Evolutionary conservation across 2,888 invertebrate genomes (phyloP).

Genomic region (Lepidocyrtinus sp.): DNA sequence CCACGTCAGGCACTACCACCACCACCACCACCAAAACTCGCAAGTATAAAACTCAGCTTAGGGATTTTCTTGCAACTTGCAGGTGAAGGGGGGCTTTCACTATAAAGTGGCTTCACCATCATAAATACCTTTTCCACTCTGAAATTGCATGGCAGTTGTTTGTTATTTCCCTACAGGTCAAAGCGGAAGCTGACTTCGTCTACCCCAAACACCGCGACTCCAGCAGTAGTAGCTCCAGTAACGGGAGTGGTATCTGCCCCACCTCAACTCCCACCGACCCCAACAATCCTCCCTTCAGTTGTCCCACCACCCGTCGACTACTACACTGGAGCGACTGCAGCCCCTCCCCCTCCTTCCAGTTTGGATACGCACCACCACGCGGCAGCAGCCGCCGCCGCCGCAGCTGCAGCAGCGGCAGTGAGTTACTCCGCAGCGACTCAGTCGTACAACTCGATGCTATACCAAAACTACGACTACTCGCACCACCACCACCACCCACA

Average conservation of each 20-base stretch:
- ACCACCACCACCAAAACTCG: constrained; percentile 77
- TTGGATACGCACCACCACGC: constrained; percentile 33
- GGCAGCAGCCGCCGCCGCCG: constrained; percentile 69
- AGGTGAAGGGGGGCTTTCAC: constrained; percentile 46
- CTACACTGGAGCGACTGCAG: constrained; percentile 71
- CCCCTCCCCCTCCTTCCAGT: constrained; percentile 30
- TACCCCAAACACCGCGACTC: constrained; percentile 49
- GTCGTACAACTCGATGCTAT: constrained; percentile 76
- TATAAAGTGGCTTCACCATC: constrained; percentile 73
- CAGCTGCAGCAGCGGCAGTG: constrained; percentile 80
- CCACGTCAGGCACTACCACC: constrained; percentile 69
- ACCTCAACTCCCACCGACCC: no score
- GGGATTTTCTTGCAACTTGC: constrained; percentile 94
- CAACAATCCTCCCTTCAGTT: constrained; percentile 65
- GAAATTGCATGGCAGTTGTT: constrained; percentile 11
- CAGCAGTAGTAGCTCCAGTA: no score
- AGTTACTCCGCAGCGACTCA: constrained; percentile 82
- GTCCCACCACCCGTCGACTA: constrained; percentile 70
- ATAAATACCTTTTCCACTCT: constrained; percentile 69
- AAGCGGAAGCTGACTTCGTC: constrained; percentile 26
- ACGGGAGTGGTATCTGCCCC: no score
- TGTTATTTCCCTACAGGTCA: constrained; percentile 28
- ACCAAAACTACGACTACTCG: constrained; percentile 67
- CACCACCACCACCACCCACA: constrained; percentile 75
- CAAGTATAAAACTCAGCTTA: constrained; percentile 92